These are phyloP conservation scores for Etheostoma cragini DNA, from an alignment of 2,113 vertebrate genomes.

Conservation along the genomic window DNA sequence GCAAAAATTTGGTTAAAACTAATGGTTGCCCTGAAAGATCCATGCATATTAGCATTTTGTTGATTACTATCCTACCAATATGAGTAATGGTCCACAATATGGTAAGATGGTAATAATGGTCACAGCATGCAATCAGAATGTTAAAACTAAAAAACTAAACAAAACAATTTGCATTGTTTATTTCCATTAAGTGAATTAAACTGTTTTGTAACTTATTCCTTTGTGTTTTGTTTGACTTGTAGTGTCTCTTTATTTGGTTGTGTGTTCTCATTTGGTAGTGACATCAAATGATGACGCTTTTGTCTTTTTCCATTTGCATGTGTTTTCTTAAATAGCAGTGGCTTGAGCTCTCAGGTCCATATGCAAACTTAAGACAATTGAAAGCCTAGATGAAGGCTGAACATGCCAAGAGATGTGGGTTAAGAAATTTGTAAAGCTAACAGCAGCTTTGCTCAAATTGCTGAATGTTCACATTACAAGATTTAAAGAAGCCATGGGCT, in stretches of 20 bases:
- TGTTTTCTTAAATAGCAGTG: background rate
- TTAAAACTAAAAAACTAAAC: background rate
- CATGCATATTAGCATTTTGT: background rate
- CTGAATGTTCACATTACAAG: background rate
- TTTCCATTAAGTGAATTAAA: too few relatives aligned
- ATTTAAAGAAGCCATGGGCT: background rate
- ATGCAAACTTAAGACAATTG: background rate
- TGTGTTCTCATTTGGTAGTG: background rate
- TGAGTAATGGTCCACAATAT: background rate
- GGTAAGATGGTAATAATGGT: background rate
- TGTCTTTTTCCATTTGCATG: too few relatives aligned
- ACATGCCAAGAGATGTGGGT: background rate
- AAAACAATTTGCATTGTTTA: too few relatives aligned
- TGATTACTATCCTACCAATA: background rate
- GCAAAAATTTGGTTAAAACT: background rate
- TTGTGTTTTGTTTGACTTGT: background rate
- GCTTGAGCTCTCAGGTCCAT: background rate
- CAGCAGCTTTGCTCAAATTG: background rate
- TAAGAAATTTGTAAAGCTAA: background rate
- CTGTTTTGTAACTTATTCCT: background rate
- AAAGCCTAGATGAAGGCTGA: background rate
- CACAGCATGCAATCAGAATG: background rate
- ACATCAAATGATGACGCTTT: background rate
- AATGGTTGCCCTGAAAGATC: background rate
- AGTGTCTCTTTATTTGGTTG: background rate